Evolutionary conservation across 2,797 vertebrate genomes (phyloP).

Genomic region (Halcyon badia): DNA sequence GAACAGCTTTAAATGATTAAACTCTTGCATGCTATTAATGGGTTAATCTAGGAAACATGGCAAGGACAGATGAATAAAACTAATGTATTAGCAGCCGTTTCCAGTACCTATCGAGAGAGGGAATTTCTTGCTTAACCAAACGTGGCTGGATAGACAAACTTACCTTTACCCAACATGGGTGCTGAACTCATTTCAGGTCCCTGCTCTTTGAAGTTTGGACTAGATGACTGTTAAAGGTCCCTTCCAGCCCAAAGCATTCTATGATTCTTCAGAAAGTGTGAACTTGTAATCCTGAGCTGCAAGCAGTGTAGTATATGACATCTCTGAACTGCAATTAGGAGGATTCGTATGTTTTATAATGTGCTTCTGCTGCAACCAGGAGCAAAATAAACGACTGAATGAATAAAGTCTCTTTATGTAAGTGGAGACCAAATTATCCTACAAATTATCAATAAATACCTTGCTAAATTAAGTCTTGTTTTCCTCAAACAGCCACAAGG

Average conservation of each 20-base stretch:
- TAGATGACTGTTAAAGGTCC: not conserved
- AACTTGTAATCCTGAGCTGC: not conserved
- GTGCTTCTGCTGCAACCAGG: not conserved
- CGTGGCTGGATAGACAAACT: not conserved
- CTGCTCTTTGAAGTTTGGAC: not conserved
- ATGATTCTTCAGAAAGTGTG: not conserved
- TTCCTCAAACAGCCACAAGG: conserved; percentile 47
- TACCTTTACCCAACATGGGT: accelerated
- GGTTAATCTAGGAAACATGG: not conserved
- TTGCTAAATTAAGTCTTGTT: conserved; percentile 52
- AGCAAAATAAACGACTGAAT: conserved; percentile 24
- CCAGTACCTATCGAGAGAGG: not conserved
- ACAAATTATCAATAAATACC: conserved; percentile 36
- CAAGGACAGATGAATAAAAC: not conserved
- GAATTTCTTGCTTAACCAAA: not conserved
- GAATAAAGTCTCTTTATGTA: not conserved
- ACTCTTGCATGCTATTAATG: not conserved
- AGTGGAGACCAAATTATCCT: conserved; percentile 13
- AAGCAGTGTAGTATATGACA: not conserved
- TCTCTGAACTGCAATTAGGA: not conserved
- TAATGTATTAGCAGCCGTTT: not conserved
- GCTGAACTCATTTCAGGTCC: not conserved
- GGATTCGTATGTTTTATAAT: not conserved
- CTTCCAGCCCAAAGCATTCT: not conserved
- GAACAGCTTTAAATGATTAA: not conserved